Base-by-base conservation (phyloP, 2,888 invertebrate genomes). In the Aporophyla lueneburgensis region DNA sequence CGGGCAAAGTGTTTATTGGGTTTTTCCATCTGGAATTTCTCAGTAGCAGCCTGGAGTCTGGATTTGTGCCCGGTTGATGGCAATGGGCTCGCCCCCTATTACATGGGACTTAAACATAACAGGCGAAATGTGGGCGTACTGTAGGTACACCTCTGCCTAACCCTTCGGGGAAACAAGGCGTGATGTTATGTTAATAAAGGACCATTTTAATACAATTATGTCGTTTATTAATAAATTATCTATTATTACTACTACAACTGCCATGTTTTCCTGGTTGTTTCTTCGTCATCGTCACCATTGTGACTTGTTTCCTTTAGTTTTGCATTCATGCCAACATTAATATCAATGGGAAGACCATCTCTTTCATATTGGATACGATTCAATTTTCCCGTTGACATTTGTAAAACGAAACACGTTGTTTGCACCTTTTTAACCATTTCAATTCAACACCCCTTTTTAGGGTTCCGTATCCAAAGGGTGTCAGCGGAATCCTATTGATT, bases 241-340 rank as follows among this genome's bases (percentile, higher is more conserved):
- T 74, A 56, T 74, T 46, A 73, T 62, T 62, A 49, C 21, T 49
- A 73, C 40, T 62, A 49, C 21, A 19, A 24, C 7, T n/a, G 61
- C 5, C 21, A 63, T n/a, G 40, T 75, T 75, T 74, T 74, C 62
- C 49, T 74, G 21, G 62, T 56, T 16, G 21, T 5, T n/a, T 51
- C 27, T 24, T 5, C 6, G 40, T 73, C 58, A 73, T 59, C 27
- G 43, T 53, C 19, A n/a, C n/a, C 43, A 27, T 53, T 27, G 5
- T 43, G 49, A 27, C 21, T 24, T 71, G 33, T 73, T 49, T 27
- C 40, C 51, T 43, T 40, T 27, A 51, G 12, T 59, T 43, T 61
- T 61, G 43, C 27, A 72, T 59, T 72, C 21, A 49, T 40, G 16
- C 1, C 16, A 19, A 4, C 53, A 21, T 53, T 53, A 2, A 53